phyloP scores from a whole-genome alignment of 2,888 invertebrate genomes.

The Microplitis manilae region DNA sequence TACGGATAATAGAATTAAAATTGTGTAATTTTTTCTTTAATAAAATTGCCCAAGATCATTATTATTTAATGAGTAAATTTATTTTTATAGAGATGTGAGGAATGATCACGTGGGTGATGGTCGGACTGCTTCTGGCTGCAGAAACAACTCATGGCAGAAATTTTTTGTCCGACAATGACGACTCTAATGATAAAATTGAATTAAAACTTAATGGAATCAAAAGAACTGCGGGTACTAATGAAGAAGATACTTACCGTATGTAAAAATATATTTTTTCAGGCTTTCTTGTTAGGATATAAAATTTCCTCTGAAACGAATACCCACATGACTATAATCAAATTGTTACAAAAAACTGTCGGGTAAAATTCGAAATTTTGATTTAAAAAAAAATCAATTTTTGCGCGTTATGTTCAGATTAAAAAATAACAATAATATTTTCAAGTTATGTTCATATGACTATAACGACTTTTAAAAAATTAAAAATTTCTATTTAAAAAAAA shows the following conservation, averaged over 20 bases:
- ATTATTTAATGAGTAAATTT: too few relatives aligned
- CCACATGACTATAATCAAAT: too few relatives aligned
- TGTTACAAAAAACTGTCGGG: too few relatives aligned
- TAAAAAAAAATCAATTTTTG: too few relatives aligned
- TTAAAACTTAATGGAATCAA: slow-evolving; percentile 63
- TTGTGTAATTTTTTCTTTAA: neutral
- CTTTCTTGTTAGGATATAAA: neutral
- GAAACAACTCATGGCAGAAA: slow-evolving; percentile 70
- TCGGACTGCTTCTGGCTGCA: slow-evolving; percentile 71
- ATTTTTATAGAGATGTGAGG: slow-evolving; percentile 69
- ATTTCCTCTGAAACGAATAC: too few relatives aligned
- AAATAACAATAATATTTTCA: too few relatives aligned
- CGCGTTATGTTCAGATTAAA: too few relatives aligned
- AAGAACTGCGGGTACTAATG: slow-evolving; percentile 60
- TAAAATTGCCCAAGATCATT: too few relatives aligned
- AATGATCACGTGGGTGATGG: slow-evolving; percentile 72
- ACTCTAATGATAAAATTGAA: slow-evolving; percentile 62
- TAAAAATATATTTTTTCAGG: slow-evolving; percentile 32
- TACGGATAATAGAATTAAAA: neutral
- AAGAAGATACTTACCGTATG: slow-evolving; percentile 70
- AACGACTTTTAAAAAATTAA: too few relatives aligned
- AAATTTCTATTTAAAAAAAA: too few relatives aligned
- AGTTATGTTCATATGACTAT: too few relatives aligned
- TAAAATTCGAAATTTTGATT: too few relatives aligned
- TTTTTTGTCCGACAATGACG: slow-evolving; percentile 67